Percentiles rank a stretch among this genome's conserved stretches.
Evolutionary conservation across 2,888 invertebrate genomes (phyloP).

Genomic region (Hemaris fuciformis): DNA sequence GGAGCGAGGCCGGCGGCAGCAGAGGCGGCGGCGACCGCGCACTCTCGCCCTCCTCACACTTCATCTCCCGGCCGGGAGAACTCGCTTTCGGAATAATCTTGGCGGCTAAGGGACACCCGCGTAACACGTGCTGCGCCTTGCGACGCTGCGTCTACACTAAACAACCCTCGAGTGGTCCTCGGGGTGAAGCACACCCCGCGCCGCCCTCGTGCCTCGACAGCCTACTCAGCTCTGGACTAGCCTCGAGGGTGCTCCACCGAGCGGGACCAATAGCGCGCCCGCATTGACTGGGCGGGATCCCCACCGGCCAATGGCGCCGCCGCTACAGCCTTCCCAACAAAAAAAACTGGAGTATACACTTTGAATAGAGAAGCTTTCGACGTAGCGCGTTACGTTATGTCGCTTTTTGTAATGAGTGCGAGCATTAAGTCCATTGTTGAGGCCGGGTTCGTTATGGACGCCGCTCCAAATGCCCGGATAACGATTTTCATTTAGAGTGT

Average conservation of each 20-base stretch:
- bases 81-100: conserved; percentile 78
- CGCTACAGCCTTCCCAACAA: conserved; percentile 67
- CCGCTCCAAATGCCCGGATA: conserved; percentile 76
- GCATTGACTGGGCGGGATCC: conserved; percentile 65
- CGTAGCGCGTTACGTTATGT: conserved; percentile 79
- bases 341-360: conserved; percentile 80
- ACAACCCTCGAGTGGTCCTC: conserved; percentile 81
- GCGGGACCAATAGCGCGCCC: conserved; percentile 61
- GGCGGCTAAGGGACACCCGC: conserved; percentile 60
- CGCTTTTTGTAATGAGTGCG: conserved; percentile 81
- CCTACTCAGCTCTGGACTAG: conserved; percentile 74
- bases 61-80: conserved; percentile 79
- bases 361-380: conserved; percentile 79
- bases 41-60: conserved; percentile 73
- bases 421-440: conserved; percentile 81
- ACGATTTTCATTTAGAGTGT: conserved; percentile 80
- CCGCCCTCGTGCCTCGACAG: conserved; percentile 79
- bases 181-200: conserved; percentile 80
- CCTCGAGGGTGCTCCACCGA: conserved; percentile 75
- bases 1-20: conserved; percentile 83
- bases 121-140: conserved; percentile 75
- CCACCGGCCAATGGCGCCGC: conserved; percentile 55
- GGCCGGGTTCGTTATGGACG: conserved; percentile 77
- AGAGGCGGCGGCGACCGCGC: conserved; percentile 69
- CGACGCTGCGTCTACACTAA: conserved; percentile 77